Conservation (phyloP, 2,888 invertebrate genomes). For the Papilio demoleus region DNA sequence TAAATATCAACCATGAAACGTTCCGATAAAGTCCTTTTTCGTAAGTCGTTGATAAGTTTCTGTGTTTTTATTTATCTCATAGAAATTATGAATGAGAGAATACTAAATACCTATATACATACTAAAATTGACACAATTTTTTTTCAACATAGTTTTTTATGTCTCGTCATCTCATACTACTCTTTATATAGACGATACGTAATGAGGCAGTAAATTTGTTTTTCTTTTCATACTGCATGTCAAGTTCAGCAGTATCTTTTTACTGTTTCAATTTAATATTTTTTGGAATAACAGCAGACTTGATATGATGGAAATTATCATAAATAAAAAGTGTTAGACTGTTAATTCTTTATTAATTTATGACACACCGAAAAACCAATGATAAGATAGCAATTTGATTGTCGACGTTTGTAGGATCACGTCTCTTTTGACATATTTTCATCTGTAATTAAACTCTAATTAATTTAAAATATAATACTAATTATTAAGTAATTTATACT, state of each 20-base stretch:
- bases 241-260: not conserved
- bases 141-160: not conserved
- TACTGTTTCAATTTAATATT: too few relatives aligned
- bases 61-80: slow-evolving; percentile 1
- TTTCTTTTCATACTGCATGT: not conserved
- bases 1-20: not conserved
- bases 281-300: not conserved
- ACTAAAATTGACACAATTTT: too few relatives aligned
- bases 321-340: not conserved
- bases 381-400: not conserved
- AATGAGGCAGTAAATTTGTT: not conserved
- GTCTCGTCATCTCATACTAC: not conserved
- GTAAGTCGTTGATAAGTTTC: not conserved
- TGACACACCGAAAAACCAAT: not conserved
- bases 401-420: slow-evolving; percentile 23
- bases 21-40: not conserved
- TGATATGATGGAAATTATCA: not conserved
- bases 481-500: not conserved
- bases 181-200: not conserved
- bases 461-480: slow-evolving; percentile 15
- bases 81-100: slow-evolving; percentile 3
- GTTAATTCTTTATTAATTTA: not conserved
- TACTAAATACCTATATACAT: too few relatives aligned
- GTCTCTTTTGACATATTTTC: not conserved
- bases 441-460: slow-evolving; percentile 24